Evolutionary conservation across 2,888 invertebrate species (phyloP).

Genomic region (Orchestes rusci): DNA sequence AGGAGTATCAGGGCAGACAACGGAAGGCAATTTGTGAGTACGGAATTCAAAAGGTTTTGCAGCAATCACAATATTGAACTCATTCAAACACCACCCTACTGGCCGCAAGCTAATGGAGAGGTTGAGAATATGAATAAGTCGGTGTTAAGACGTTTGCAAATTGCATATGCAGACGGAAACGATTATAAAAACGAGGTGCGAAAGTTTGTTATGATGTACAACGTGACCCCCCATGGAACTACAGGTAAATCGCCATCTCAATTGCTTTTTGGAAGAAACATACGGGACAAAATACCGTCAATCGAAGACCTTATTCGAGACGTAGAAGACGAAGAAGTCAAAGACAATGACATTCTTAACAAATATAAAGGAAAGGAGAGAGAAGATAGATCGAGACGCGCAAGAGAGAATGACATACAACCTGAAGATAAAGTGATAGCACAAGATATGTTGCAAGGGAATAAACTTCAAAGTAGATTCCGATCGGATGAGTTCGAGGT

Average conservation of each 20-base stretch:
- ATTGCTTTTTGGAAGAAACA: slow-evolving; percentile 5
- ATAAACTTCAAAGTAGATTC: slow-evolving; percentile 11
- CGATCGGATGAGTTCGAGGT: slow-evolving; percentile 11
- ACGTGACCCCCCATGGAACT: slow-evolving; percentile 29
- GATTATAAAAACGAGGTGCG: slow-evolving; percentile 14
- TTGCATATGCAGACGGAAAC: slow-evolving; percentile 12
- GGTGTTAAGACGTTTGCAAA: slow-evolving; percentile 26
- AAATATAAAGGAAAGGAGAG: slow-evolving; percentile 27
- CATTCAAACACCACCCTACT: slow-evolving; percentile 21
- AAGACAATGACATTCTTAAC: slow-evolving; percentile 23
- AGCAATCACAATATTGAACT: slow-evolving; percentile 14
- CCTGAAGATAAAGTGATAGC: slow-evolving; percentile 16
- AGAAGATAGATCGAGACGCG: slow-evolving; percentile 20
- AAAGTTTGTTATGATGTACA: slow-evolving; percentile 26
- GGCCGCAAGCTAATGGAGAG: slow-evolving; percentile 32
- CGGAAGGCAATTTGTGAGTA: slow-evolving; percentile 20
- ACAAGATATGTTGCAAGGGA: slow-evolving; percentile 8
- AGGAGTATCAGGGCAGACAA: slow-evolving; percentile 2
- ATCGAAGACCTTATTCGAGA: slow-evolving; percentile 2
- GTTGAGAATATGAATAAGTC: slow-evolving; percentile 19
- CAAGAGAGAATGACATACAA: slow-evolving; percentile 14
- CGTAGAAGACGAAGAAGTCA: slow-evolving; percentile 20
- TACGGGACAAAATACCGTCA: slow-evolving; percentile 9
- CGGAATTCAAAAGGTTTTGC: slow-evolving; percentile 24
- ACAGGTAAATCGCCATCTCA: slow-evolving; percentile 30